These are phyloP conservation scores for Petrosia ficiformis DNA, from an alignment of 37 sponge, comb jelly and placozoan genomes.

Conservation along the genomic window DNA sequence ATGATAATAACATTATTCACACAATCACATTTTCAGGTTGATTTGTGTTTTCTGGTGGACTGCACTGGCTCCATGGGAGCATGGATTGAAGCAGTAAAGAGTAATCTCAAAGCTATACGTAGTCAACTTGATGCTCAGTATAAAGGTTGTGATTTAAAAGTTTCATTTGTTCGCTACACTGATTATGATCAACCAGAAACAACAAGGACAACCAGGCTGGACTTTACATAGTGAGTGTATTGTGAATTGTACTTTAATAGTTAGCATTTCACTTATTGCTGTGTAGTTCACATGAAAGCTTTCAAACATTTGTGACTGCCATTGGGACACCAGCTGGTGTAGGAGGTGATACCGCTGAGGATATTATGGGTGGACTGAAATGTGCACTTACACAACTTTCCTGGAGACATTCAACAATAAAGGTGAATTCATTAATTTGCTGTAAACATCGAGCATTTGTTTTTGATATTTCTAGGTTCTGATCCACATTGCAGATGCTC, in stretches of 20 bases:
- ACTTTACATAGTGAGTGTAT: conserved; percentile 58
- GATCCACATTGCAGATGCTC: conserved; percentile 76
- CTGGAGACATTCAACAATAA: conserved; percentile 44
- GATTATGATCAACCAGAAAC: conserved; percentile 65
- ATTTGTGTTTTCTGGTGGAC: conserved; percentile 73
- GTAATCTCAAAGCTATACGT: conserved; percentile 47
- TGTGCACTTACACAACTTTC: conserved; percentile 28
- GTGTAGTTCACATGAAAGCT: conserved; percentile 9
- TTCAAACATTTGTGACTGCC: conserved; percentile 56
- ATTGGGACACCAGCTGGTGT: conserved; percentile 58
- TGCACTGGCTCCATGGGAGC: conserved; percentile 72
- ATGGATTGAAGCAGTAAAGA: conserved; percentile 68
- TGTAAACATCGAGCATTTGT: too few relatives aligned
- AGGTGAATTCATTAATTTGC: conserved; percentile 26
- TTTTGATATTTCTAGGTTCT: conserved; percentile 65
- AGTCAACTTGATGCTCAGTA: conserved; percentile 40
- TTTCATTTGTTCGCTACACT: conserved; percentile 80
- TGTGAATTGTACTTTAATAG: not conserved
- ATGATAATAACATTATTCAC: not conserved
- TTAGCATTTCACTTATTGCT: not conserved
- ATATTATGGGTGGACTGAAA: conserved; percentile 74
- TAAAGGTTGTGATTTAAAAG: conserved; percentile 60
- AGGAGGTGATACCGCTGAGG: conserved; percentile 75
- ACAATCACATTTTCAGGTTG: conserved; percentile 36
- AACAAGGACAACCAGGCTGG: conserved; percentile 52